Evolutionary conservation across 2,797 vertebrate genomes (phyloP).

Genomic region (Chelonia mydas): DNA sequence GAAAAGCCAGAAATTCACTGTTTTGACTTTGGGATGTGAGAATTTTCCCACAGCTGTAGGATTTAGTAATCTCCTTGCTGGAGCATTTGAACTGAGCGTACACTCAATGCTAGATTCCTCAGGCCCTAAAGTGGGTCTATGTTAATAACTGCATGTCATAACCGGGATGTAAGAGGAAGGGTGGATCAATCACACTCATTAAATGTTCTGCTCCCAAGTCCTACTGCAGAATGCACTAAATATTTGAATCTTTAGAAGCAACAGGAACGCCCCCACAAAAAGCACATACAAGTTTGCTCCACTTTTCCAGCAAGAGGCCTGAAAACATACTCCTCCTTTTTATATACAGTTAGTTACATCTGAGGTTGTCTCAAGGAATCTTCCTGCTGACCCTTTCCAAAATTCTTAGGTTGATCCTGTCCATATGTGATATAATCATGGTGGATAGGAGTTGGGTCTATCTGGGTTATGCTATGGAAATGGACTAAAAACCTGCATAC

Average conservation of each 20-base stretch:
- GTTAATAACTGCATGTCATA: background rate
- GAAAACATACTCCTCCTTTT: background rate
- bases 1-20: background rate
- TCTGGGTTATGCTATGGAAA: background rate
- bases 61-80: constrained; percentile 46
- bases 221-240: background rate
- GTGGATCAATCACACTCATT: accelerated
- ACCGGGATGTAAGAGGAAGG: constrained; percentile 31
- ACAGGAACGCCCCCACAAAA: background rate
- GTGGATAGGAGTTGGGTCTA: background rate
- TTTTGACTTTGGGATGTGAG: background rate
- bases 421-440: background rate
- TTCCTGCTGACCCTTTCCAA: background rate
- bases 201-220: background rate
- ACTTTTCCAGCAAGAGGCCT: background rate
- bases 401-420: background rate
- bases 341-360: background rate
- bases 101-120: background rate
- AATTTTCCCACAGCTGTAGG: constrained; percentile 22
- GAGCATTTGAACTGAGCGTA: constrained; percentile 40
- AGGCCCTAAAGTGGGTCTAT: constrained; percentile 39
- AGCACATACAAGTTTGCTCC: background rate
- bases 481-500: background rate
- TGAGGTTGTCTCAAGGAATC: background rate
- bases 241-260: background rate